A percentile compares a stretch with the other conserved stretches of the same genome.
These are phyloP conservation scores for Crotalus viridis DNA, from an alignment of 2,113 vertebrate species.

Conservation along the genomic window DNA sequence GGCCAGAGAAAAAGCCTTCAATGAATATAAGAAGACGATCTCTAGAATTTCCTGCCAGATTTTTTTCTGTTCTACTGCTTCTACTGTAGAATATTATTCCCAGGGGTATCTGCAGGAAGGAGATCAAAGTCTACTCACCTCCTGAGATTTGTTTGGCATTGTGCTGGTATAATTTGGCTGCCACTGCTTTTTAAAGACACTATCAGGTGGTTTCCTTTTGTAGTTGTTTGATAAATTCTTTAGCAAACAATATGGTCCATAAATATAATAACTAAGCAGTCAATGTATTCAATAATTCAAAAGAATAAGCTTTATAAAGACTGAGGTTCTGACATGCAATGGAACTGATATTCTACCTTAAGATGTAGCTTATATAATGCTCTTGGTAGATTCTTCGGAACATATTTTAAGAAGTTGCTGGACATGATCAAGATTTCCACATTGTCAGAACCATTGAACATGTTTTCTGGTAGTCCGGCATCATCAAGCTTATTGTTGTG, in stretches of 20 bases:
- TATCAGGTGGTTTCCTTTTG: neutral
- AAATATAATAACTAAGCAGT: neutral
- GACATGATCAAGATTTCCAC: conserved; percentile 96
- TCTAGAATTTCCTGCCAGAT: neutral
- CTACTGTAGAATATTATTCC: neutral
- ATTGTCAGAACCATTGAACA: conserved; percentile 88
- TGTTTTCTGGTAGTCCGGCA: conserved; percentile 85
- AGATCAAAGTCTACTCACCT: neutral
- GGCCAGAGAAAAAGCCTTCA: neutral
- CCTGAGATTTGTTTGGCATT: neutral
- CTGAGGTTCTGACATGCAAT: neutral
- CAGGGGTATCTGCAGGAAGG: neutral
- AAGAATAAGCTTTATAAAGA: neutral
- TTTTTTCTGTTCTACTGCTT: neutral
- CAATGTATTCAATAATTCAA: neutral
- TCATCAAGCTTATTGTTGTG: conserved; percentile 97
- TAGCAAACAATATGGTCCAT: neutral
- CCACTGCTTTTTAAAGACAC: neutral
- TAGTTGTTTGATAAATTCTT: neutral
- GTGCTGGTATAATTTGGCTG: neutral
- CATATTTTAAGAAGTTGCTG: conserved; percentile 91
- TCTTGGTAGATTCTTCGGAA: conserved; percentile 86
- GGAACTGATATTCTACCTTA: conserved; percentile 75
- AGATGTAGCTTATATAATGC: conserved; percentile 89
- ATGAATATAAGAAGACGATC: neutral